These are phyloP conservation scores for Dryomyza anilis DNA, from an alignment of 2,888 invertebrate genomes.

Conservation along the genomic window DNA sequence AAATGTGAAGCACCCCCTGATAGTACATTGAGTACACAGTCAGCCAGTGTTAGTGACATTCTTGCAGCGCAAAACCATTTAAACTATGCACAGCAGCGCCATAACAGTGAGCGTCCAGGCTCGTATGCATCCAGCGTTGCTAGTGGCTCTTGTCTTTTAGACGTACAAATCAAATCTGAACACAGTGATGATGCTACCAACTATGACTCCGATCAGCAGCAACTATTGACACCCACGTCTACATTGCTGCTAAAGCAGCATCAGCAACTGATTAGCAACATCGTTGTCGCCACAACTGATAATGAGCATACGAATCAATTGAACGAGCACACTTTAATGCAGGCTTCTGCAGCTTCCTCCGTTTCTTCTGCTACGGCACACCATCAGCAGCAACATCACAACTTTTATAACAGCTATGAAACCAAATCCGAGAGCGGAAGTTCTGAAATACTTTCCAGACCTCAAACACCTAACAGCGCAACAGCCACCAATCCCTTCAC, in stretches of 20 bases:
- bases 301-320: slow-evolving; percentile 23
- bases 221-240: slow-evolving; percentile 28
- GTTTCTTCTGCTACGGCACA: slow-evolving; percentile 43
- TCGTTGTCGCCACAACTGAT: slow-evolving; percentile 32
- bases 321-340: slow-evolving; percentile 14
- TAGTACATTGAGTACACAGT: slow-evolving; percentile 34
- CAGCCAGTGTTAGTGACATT: slow-evolving; percentile 37
- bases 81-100: slow-evolving; percentile 34
- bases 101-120: slow-evolving; percentile 27
- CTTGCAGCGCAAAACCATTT: slow-evolving; percentile 34
- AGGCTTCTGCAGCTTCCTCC: slow-evolving; percentile 52
- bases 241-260: slow-evolving; percentile 40
- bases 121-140: slow-evolving; percentile 27
- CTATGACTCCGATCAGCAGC: slow-evolving; percentile 1
- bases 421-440: slow-evolving; percentile 61
- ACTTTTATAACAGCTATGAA: slow-evolving; percentile 63
- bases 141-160: slow-evolving; percentile 36
- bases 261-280: slow-evolving; percentile 26
- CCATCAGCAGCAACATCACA: slow-evolving; percentile 61
- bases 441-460: slow-evolving; percentile 59
- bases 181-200: slow-evolving; percentile 40
- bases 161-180: slow-evolving; percentile 49
- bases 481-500: slow-evolving; percentile 46
- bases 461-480: slow-evolving; percentile 57
- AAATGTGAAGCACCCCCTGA: neutral